These are phyloP conservation scores for Oligia strigilis DNA, from an alignment of 2,888 invertebrate species.

Conservation along the genomic window DNA sequence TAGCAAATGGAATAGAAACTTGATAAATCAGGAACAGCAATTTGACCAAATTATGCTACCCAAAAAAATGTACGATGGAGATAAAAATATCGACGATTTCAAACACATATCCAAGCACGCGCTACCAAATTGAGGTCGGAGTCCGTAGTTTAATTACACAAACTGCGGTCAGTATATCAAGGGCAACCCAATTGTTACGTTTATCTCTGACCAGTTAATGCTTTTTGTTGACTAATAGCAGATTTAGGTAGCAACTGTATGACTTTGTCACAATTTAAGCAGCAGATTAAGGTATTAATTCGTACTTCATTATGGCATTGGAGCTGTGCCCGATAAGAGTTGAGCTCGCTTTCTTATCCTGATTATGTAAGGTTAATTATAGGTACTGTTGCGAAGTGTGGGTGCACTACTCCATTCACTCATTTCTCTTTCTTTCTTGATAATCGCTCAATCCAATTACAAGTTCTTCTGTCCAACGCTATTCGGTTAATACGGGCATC, in stretches of 20 bases:
- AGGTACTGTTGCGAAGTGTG: slow-evolving; percentile 3
- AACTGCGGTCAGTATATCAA: slow-evolving; percentile 52
- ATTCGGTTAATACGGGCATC: background rate
- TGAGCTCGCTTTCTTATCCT: slow-evolving; percentile 24
- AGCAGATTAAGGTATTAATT: slow-evolving; percentile 26
- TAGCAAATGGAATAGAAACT: background rate
- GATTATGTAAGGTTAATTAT: slow-evolving; percentile 8
- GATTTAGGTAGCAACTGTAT: slow-evolving; percentile 29
- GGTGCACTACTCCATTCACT: background rate
- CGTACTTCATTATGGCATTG: slow-evolving; percentile 1
- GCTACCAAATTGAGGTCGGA: slow-evolving; percentile 46
- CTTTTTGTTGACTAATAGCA: slow-evolving; percentile 32
- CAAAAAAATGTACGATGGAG: slow-evolving; percentile 5
- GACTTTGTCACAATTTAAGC: slow-evolving; percentile 28
- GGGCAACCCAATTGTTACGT: slow-evolving; percentile 46
- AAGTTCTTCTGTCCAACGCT: background rate
- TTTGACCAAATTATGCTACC: background rate
- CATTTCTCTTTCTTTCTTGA: background rate
- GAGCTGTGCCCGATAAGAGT: slow-evolving; percentile 31
- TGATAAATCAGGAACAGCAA: background rate
- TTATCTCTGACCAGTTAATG: slow-evolving; percentile 43
- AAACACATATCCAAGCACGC: slow-evolving; percentile 11
- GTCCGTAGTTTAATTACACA: slow-evolving; percentile 54
- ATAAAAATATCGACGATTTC: slow-evolving; percentile 5
- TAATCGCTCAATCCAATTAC: background rate